Conservation (phyloP, 2,113 vertebrate species). For the Xiphias gladius region DNA sequence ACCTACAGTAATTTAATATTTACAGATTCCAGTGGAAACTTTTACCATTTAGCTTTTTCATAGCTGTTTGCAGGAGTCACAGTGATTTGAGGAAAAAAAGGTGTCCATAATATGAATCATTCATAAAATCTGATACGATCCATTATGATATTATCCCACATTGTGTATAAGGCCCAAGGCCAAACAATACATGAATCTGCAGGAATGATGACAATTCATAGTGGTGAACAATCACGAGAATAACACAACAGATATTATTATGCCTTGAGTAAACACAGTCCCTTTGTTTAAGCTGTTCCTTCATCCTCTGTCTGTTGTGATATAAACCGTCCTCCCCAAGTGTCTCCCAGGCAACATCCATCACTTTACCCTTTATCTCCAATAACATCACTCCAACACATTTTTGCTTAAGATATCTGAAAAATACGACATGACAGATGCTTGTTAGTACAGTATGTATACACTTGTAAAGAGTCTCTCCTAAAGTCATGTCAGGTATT, state of each 20-base stretch:
- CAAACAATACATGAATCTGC: conserved; percentile 10
- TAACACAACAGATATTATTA: not conserved
- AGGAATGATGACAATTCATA: not conserved
- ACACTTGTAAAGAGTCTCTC: conserved; percentile 33
- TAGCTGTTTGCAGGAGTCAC: not conserved
- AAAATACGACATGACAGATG: conserved; percentile 7
- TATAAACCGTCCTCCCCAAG: conserved; percentile 50
- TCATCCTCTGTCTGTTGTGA: conserved; percentile 29
- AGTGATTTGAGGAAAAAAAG: not conserved
- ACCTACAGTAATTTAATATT: not conserved
- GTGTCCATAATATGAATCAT: not conserved
- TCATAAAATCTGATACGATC: not conserved
- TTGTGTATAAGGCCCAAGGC: not conserved
- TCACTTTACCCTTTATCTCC: conserved; percentile 48
- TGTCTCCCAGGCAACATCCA: conserved; percentile 74
- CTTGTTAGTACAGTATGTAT: not conserved
- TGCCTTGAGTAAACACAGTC: not conserved
- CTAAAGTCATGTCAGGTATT: conserved; percentile 8
- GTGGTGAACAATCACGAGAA: not conserved
- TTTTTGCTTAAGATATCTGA: conserved; percentile 35
- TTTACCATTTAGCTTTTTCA: not conserved
- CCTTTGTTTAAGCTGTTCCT: conserved; percentile 12
- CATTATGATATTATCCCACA: not conserved
- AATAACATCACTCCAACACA: conserved; percentile 38
- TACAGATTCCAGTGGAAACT: not conserved